These are phyloP conservation scores for Tipula helvola DNA, from an alignment of 2,888 invertebrate genomes.

Conservation along the genomic window DNA sequence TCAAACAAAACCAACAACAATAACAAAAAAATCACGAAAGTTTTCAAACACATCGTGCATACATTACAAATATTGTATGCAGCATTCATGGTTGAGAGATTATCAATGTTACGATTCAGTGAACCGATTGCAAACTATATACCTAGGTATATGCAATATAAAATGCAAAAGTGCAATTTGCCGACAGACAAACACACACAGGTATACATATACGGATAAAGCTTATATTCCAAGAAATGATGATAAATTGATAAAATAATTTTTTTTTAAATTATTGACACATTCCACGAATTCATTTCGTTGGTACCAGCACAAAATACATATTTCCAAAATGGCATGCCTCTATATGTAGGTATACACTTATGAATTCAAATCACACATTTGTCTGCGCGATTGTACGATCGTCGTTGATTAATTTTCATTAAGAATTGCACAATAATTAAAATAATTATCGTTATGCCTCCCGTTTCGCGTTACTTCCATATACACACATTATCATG, in stretches of 20 bases:
- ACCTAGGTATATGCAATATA: background rate
- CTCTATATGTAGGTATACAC: no score
- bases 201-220: background rate
- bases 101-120: background rate
- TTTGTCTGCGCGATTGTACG: background rate
- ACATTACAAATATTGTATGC: background rate
- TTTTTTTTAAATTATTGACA: background rate
- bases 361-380: background rate
- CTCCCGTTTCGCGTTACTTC: background rate
- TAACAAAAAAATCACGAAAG: background rate
- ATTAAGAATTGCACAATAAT: background rate
- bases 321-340: background rate
- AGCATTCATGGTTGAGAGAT: background rate
- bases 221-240: background rate
- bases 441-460: background rate
- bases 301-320: background rate
- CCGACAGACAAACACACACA: background rate
- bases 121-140: background rate
- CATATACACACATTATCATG: background rate
- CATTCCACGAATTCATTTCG: background rate
- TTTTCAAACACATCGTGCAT: background rate
- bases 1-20: background rate
- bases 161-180: background rate
- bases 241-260: background rate
- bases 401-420: background rate